Evolutionary conservation across 1,140 invertebrate species (phyloP), one percentile per base, ranked within the genome.

Genomic region (Oppia nitens): DNA sequence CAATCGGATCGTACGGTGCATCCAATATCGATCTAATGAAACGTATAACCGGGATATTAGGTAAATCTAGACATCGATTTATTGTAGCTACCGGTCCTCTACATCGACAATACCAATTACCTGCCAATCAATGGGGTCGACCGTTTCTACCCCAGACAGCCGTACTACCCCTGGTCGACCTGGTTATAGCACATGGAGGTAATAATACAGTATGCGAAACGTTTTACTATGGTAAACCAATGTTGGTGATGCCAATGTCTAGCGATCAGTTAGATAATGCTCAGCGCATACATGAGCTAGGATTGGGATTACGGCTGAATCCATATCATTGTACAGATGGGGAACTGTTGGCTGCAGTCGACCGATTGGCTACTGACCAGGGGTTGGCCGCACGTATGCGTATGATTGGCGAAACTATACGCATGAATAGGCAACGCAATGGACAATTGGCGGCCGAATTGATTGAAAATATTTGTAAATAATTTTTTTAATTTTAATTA

Each of bases 231-330:
- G 59, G 59, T 1, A 40, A 32, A 32, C 55, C 55, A 3, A 61
- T 61, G 57, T 61, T 60, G 3, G 59, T 60, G 2, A 23, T 60
- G 27, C 55, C 55, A 12, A 11, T 20, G 17, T 60, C 61, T 62
- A 3, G 3, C 21, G 59, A 60, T 25, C 59, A 60, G 28, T 62
- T 61, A 21, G 55, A 57, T 49, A 69, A 67, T 49, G 64, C 64
- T 9, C 45, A 54, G 20, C 53, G 63, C 25, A 14, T 60, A 2
- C 6, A 17, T 17, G 59, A 60, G 17, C 21, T 24, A 24, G 27
- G 60, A 2, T 28, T 60, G 2, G 59, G 59, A 20, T 11, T 12
- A 12, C 58, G 47, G 20, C 17, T 60, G n/a, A 14, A 60, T 21
- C 17, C 40, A 20, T 60, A 61, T 40, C 17, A 59, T 9, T 59